These are phyloP conservation scores for Urosaurus nigricauda DNA, from an alignment of 2,797 vertebrate genomes.

Conservation along the genomic window DNA sequence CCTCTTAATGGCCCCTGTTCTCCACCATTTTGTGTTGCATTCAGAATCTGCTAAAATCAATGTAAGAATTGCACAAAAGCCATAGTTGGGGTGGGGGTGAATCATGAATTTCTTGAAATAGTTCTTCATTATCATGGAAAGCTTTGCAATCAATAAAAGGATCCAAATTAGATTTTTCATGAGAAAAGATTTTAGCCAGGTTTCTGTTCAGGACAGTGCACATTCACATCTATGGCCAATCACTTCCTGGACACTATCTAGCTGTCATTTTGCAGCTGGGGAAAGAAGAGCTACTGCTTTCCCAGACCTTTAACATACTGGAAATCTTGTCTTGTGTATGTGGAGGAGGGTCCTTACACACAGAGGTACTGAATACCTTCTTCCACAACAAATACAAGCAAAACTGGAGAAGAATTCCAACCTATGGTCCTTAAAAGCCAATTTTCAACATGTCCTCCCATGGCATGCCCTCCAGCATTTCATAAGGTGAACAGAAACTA, in stretches of 20 bases:
- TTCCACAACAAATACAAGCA: too few species aligned
- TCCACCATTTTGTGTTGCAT: neutral
- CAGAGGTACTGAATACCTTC: too few species aligned
- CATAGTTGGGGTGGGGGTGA: neutral
- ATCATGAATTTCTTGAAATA: neutral
- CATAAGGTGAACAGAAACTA: neutral
- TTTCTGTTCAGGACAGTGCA: too few species aligned
- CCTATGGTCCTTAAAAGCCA: neutral
- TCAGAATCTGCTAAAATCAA: neutral
- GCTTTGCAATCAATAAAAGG: constrained; percentile 16
- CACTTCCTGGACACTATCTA: too few species aligned
- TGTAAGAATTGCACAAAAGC: neutral
- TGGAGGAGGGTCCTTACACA: too few species aligned
- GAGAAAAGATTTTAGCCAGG: neutral
- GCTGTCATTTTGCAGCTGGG: too few species aligned
- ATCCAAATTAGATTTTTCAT: constrained; percentile 20
- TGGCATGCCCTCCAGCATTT: neutral
- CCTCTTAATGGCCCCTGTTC: neutral
- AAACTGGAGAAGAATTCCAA: too few species aligned
- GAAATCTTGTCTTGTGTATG: too few species aligned
- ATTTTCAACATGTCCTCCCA: neutral
- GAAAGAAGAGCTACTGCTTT: too few species aligned
- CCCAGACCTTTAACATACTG: too few species aligned
- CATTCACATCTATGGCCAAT: too few species aligned
- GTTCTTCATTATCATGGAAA: neutral